Percentiles rank a stretch among this genome's conserved stretches.
phyloP scores from a whole-genome alignment of 2,888 invertebrate genomes.

The Agrilus mali region DNA sequence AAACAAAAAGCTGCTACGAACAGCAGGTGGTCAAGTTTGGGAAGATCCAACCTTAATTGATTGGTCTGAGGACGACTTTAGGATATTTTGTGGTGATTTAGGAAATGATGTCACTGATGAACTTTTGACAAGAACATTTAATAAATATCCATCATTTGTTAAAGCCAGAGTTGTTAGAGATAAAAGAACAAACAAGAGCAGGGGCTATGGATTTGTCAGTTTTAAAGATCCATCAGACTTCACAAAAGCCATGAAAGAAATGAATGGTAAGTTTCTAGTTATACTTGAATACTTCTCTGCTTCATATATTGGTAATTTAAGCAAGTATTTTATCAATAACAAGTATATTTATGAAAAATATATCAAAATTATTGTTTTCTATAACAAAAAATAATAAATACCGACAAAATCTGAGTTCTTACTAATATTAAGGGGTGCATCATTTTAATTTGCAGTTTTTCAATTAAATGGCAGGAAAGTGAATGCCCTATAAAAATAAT shows the following conservation, averaged over 20 bases:
- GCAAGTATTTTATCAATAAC: too few species aligned
- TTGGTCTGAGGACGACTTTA: constrained; percentile 97
- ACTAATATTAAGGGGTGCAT: too few species aligned
- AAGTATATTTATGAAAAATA: too few species aligned
- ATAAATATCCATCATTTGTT: constrained; percentile 85
- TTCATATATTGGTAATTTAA: too few species aligned
- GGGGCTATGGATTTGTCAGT: constrained; percentile 98
- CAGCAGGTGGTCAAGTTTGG: constrained; percentile 92
- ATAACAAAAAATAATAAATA: too few species aligned
- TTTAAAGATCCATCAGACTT: constrained; percentile 97
- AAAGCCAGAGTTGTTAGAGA: constrained; percentile 93
- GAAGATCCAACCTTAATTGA: constrained; percentile 88
- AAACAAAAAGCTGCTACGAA: constrained; percentile 64
- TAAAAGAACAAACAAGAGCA: constrained; percentile 93
- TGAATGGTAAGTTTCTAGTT: constrained; percentile 72
- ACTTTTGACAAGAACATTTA: constrained; percentile 88
- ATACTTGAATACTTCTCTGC: too few species aligned
- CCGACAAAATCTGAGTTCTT: too few species aligned
- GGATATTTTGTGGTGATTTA: constrained; percentile 98
- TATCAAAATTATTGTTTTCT: too few species aligned
- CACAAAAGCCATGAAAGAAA: constrained; percentile 96
- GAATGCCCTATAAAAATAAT: too few species aligned
- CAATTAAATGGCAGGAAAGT: too few species aligned
- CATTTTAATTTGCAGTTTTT: too few species aligned
- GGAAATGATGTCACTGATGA: constrained; percentile 99